phyloP scores from a whole-genome alignment of 2,888 invertebrate species.

The Fragum whitleyi region DNA sequence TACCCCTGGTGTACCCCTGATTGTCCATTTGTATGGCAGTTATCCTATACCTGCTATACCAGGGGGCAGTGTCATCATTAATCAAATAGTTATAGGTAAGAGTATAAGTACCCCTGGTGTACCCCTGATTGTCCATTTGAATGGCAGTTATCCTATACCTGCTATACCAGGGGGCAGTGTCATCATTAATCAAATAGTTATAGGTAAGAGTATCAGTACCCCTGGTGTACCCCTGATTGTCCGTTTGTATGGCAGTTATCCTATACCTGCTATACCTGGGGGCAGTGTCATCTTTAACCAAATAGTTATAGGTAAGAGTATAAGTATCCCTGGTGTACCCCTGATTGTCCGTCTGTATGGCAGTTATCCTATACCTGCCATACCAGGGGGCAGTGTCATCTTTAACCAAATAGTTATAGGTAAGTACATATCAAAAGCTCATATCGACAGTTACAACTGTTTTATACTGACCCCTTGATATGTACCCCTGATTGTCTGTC shows the following conservation, averaged over 20 bases:
- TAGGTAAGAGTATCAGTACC: slow-evolving; percentile 35
- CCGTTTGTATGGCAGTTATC: slow-evolving; percentile 61
- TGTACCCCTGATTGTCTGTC: slow-evolving; percentile 66
- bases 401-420: slow-evolving; percentile 49
- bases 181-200: slow-evolving; percentile 37
- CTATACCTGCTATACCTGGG: slow-evolving; percentile 40
- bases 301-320: slow-evolving; percentile 46
- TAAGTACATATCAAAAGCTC: slow-evolving; percentile 19
- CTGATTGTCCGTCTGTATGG: slow-evolving; percentile 67
- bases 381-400: slow-evolving; percentile 5
- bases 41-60: slow-evolving; percentile 50
- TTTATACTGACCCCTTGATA: too few species aligned
- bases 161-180: slow-evolving; percentile 19
- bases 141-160: slow-evolving; percentile 57
- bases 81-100: slow-evolving; percentile 51
- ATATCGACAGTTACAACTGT: too few species aligned
- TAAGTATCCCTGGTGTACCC: slow-evolving; percentile 42
- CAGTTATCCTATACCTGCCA: slow-evolving; percentile 52
- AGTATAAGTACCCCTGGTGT: slow-evolving; percentile 23
- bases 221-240: slow-evolving; percentile 64
- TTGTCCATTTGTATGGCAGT: slow-evolving; percentile 66
- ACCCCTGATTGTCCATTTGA: slow-evolving; percentile 67
- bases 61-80: slow-evolving; percentile 17
- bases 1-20: slow-evolving; percentile 50
- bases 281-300: slow-evolving; percentile 27